Evolutionary conservation across 1,140 invertebrate genomes (phyloP).

Genomic region (Spodoptera litura): DNA sequence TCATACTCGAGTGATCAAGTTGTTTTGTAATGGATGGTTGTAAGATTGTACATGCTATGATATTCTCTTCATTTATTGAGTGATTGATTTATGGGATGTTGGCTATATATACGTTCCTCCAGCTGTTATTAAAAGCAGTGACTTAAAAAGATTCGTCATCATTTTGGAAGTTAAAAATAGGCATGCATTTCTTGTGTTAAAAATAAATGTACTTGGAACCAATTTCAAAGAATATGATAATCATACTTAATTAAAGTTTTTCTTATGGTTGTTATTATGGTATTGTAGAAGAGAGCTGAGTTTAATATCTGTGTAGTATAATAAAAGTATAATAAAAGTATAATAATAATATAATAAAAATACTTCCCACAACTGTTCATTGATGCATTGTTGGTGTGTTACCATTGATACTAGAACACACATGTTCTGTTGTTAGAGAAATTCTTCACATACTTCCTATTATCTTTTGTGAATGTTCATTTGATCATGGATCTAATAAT

Average conservation of each 20-base stretch:
- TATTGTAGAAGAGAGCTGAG: background rate
- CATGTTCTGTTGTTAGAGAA: constrained; percentile 29
- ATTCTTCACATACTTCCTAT: constrained; percentile 4
- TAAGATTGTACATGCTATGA: constrained; percentile 4
- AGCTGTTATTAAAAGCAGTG: constrained; percentile 14
- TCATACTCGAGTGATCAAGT: constrained; percentile 45
- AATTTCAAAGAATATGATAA: background rate
- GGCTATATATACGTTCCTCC: background rate
- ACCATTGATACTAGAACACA: constrained; percentile 15
- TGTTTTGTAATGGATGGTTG: constrained; percentile 34
- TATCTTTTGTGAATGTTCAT: background rate
- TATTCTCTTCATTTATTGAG: background rate
- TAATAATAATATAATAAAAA: background rate
- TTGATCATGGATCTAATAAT: background rate
- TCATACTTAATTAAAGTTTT: background rate
- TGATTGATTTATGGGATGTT: background rate
- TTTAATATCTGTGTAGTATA: constrained; percentile 16
- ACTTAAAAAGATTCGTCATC: background rate
- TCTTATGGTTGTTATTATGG: background rate
- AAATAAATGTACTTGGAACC: background rate
- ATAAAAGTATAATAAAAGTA: too few species aligned
- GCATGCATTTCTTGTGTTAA: constrained; percentile 8
- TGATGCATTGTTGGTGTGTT: constrained; percentile 45
- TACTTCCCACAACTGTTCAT: constrained; percentile 36
- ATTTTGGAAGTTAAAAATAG: constrained; percentile 13